phyloP scores from a whole-genome alignment of 1,140 invertebrate species.

The Sitodiplosis mosellana region DNA sequence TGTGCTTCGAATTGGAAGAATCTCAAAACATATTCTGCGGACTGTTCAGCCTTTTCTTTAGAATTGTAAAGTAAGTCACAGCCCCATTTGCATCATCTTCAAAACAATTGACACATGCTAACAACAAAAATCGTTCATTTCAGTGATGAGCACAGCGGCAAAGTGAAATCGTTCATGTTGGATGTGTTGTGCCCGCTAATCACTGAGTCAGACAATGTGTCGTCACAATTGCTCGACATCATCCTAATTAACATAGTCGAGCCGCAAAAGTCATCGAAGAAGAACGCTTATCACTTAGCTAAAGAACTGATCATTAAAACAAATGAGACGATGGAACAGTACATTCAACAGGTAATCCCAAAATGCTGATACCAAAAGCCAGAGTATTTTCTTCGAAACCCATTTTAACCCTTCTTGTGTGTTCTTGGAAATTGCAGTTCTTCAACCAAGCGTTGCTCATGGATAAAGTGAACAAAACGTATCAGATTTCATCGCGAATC shows the following conservation, averaged over 20 bases:
- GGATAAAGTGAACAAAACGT: constrained; percentile 69
- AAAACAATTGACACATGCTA: too few species aligned
- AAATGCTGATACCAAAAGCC: background rate
- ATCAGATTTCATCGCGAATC: constrained; percentile 66
- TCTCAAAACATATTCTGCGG: constrained; percentile 92
- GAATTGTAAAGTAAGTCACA: constrained; percentile 69
- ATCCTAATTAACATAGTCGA: constrained; percentile 91
- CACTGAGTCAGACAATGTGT: constrained; percentile 86
- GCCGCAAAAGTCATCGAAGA: constrained; percentile 80
- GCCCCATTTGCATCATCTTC: too few species aligned
- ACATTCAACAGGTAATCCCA: constrained; percentile 80
- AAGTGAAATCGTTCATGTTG: constrained; percentile 92
- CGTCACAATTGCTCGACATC: constrained; percentile 82
- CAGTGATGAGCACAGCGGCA: constrained; percentile 87
- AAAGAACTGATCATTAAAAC: constrained; percentile 84
- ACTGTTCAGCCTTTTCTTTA: constrained; percentile 89
- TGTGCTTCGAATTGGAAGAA: constrained; percentile 95
- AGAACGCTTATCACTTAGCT: constrained; percentile 77
- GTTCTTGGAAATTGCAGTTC: constrained; percentile 44
- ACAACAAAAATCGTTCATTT: too few species aligned
- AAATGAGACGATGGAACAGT: constrained; percentile 78
- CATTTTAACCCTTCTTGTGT: constrained; percentile 1
- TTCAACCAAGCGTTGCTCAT: constrained; percentile 88
- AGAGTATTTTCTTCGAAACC: background rate
- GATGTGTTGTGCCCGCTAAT: constrained; percentile 88